Conservation (phyloP, 1,140 invertebrate species). For the Calephelis virginiensis region DNA sequence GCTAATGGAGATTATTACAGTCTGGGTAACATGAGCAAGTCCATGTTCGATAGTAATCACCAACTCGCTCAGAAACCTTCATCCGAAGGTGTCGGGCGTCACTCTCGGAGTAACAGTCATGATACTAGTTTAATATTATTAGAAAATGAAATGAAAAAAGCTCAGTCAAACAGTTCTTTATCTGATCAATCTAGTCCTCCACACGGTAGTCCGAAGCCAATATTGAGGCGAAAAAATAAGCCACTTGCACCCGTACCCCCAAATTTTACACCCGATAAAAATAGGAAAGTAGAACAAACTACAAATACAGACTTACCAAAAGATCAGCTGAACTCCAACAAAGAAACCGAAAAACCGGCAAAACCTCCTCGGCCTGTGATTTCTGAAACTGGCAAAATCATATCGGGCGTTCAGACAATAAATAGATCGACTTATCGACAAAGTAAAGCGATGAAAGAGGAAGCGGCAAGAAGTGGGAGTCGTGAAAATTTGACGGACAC, state of each 20-base stretch:
- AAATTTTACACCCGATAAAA: slow-evolving; percentile 71
- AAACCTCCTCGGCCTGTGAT: slow-evolving; percentile 79
- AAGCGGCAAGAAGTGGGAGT: slow-evolving; percentile 54
- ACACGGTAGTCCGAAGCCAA: slow-evolving; percentile 86
- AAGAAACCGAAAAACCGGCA: slow-evolving; percentile 73
- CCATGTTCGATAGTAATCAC: slow-evolving; percentile 61
- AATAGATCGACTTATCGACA: slow-evolving; percentile 74
- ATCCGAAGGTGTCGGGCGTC: slow-evolving; percentile 49
- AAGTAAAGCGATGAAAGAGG: slow-evolving; percentile 63
- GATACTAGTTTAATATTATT: slow-evolving; percentile 76
- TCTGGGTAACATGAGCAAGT: slow-evolving; percentile 70
- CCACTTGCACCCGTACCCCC: slow-evolving; percentile 83
- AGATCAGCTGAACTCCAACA: slow-evolving; percentile 39
- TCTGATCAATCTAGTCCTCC: slow-evolving; percentile 83
- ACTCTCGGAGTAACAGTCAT: slow-evolving; percentile 77
- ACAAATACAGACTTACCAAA: slow-evolving; percentile 40
- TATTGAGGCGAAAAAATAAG: slow-evolving; percentile 84
- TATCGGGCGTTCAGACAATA: slow-evolving; percentile 73
- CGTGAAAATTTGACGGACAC: slow-evolving; percentile 66
- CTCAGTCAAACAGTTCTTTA: slow-evolving; percentile 83
- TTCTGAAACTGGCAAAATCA: slow-evolving; percentile 65
- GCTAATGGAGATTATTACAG: slow-evolving; percentile 74
- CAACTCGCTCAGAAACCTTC: slow-evolving; percentile 32
- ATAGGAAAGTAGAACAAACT: slow-evolving; percentile 49
- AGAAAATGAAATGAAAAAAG: slow-evolving; percentile 80